Conservation (phyloP, 2,113 vertebrate species). For the Ia io region DNA sequence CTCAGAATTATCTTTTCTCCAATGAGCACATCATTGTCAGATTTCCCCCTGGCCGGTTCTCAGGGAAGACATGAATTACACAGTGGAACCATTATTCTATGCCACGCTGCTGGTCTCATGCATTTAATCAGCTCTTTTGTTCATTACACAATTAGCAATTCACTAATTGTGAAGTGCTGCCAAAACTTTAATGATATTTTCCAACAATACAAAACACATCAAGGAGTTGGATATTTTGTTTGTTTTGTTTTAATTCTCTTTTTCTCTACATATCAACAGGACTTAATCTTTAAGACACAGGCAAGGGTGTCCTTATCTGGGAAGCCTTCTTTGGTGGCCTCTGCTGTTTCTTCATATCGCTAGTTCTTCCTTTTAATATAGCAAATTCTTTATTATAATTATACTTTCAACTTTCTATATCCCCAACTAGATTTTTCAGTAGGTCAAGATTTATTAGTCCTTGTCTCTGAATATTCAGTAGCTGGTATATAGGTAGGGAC, state of each 20-base stretch:
- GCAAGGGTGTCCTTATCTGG: neutral
- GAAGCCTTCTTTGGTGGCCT: neutral
- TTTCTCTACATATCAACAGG: neutral
- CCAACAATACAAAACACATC: conserved; percentile 13
- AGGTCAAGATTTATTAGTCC: neutral
- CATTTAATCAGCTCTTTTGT: conserved; percentile 18
- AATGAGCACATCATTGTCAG: conserved; percentile 65
- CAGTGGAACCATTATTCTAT: neutral
- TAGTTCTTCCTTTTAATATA: neutral
- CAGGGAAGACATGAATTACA: conserved; percentile 27
- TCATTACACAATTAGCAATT: conserved; percentile 40
- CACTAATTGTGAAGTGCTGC: neutral
- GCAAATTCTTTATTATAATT: neutral
- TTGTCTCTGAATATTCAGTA: conserved; percentile 14
- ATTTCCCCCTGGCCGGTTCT: conserved; percentile 52
- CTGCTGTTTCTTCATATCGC: neutral
- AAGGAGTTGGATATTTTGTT: conserved; percentile 1
- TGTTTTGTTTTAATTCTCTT: conserved; percentile 2
- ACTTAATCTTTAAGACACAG: neutral
- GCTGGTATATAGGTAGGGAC: neutral
- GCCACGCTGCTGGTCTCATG: neutral
- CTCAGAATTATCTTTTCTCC: conserved; percentile 58
- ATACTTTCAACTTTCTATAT: conserved; percentile 34
- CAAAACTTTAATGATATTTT: conserved; percentile 54
- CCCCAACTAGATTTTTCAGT: neutral